Conservation (phyloP, 2,888 invertebrate species). For the Drosophila melanosoma region DNA sequence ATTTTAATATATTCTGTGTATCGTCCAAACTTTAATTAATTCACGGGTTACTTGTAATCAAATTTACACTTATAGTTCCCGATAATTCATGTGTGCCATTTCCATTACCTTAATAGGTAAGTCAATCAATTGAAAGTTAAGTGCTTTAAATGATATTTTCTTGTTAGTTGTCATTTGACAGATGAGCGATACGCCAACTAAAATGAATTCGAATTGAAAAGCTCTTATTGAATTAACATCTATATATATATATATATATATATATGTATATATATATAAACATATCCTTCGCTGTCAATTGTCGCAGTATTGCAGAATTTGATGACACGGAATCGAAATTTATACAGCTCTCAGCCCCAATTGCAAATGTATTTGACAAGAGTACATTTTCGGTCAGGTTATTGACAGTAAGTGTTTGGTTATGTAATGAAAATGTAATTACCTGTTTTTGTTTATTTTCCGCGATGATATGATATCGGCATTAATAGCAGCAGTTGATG, state of each 20-base stretch:
- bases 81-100: not conserved
- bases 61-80: not conserved
- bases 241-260: no score
- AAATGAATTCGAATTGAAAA: conserved; percentile 24
- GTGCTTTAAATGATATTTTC: conserved; percentile 62
- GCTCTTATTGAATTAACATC: conserved; percentile 18
- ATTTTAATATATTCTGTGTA: not conserved
- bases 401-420: conserved; percentile 6
- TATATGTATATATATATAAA: not conserved
- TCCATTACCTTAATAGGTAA: conserved; percentile 41
- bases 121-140: conserved; percentile 29
- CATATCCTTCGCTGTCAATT: conserved; percentile 22
- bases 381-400: conserved; percentile 9
- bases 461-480: conserved; percentile 18
- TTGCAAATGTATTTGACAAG: conserved; percentile 12
- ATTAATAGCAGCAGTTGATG: conserved; percentile 28
- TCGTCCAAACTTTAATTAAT: not conserved
- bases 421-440: conserved; percentile 53
- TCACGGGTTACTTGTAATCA: not conserved
- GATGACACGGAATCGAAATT: conserved; percentile 40
- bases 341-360: conserved; percentile 26
- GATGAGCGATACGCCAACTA: conserved; percentile 29
- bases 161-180: conserved; percentile 58
- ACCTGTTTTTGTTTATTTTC: conserved; percentile 43
- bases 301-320: conserved; percentile 37